phyloP scores from a whole-genome alignment of 2,888 invertebrate species.

The Abrostola tripartita region DNA sequence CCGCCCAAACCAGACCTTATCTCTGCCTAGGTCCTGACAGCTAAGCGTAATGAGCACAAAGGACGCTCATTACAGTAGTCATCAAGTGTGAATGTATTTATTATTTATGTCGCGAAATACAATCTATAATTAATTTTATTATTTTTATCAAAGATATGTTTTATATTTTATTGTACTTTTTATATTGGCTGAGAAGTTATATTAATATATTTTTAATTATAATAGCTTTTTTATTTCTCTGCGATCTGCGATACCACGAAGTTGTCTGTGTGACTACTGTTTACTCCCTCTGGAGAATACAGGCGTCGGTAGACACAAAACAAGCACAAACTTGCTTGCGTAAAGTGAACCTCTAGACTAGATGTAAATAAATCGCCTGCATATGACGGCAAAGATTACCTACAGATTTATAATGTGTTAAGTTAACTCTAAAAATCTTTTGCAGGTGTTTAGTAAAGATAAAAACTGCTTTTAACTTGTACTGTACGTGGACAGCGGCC shows the following conservation, averaged over 20 bases:
- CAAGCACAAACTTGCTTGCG: too few species aligned
- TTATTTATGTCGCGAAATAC: background rate
- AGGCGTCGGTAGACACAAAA: too few species aligned
- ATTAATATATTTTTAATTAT: slow-evolving; percentile 28
- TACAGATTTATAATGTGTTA: too few species aligned
- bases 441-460: too few species aligned
- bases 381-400: too few species aligned
- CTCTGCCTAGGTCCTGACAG: slow-evolving; percentile 39
- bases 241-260: background rate
- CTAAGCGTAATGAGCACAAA: background rate
- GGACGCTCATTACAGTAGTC: background rate
- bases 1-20: slow-evolving; percentile 75
- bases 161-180: slow-evolving; percentile 46
- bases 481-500: too few species aligned
- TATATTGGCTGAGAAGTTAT: slow-evolving; percentile 25
- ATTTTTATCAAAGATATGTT: slow-evolving; percentile 35
- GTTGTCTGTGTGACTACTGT: too few species aligned
- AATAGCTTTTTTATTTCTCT: background rate
- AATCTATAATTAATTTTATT: background rate
- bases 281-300: too few species aligned
- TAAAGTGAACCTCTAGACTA: too few species aligned
- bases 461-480: too few species aligned
- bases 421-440: too few species aligned
- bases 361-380: too few species aligned
- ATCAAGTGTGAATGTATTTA: background rate